Evolutionary conservation across 2,888 invertebrate species (phyloP), one percentile per base, ranked within the genome.

Genomic region (Argyra leucocephala): DNA sequence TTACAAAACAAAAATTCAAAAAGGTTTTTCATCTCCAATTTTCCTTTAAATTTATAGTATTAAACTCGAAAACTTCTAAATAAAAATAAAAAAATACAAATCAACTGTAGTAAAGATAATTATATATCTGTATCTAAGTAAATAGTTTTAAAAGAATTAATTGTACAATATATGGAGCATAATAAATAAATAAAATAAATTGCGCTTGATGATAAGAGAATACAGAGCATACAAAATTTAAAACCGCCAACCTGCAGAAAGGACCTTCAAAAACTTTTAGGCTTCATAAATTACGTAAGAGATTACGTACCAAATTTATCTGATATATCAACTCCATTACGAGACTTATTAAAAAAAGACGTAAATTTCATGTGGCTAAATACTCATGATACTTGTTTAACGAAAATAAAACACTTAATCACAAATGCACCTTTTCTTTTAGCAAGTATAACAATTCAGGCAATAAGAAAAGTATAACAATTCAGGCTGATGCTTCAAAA

Each of bases 301-400:
- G n/a, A n/a, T n/a, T n/a, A 68, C 66, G 65, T 70, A 66, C 67
- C 66, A 22, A 66, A 67, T 60, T n/a, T 67, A 24, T 48, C 66
- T 5, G 61, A 63, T 1, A 23, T 67, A n/a, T 61, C 67, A n/a
- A 24, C 57, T 18, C 66, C 65, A 1, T 59, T 66, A n/a, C 22
- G 67, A 23, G 36, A 59, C 15, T 26, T 63, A 26, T 60, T 68
- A 61, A 66, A 66, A 66, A 65, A 67, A 15, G 57, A 66, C 23
- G 61, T 37, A 36, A 15, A 58, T 9, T 68, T 57, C 36, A 58
- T 37, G 15, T 67, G 69, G 66, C 31, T 60, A 37, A 57, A 22
- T 18, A 3, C n/a, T 10, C 66, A 68, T 37, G 24, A 57, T 21
- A 23, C 64, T 9, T 57, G 37, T 18, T 61, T 65, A 21, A 59